A percentile compares a stretch with the other conserved stretches of the same genome.
These are phyloP conservation scores for Catagonus wagneri DNA, from an alignment of 2,113 vertebrate genomes.

Conservation along the genomic window DNA sequence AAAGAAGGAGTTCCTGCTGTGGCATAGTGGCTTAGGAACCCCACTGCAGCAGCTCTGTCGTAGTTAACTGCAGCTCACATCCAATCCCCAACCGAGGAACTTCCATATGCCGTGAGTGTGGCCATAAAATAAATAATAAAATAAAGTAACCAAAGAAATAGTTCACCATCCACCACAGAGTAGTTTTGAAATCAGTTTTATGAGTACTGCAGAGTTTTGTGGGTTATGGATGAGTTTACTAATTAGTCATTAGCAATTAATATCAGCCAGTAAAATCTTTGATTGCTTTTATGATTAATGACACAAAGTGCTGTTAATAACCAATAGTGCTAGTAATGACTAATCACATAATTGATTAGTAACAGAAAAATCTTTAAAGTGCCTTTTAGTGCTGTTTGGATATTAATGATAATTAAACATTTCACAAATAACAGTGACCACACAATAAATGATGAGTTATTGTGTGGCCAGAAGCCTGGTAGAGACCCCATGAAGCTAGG, in stretches of 20 bases:
- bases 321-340: conserved; percentile 37
- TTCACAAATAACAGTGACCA: neutral
- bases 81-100: too few relatives aligned
- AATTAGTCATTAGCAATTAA: conserved; percentile 58
- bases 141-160: neutral
- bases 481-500: neutral
- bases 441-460: neutral
- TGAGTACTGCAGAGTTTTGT: neutral
- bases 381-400: conserved; percentile 21
- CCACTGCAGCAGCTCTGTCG: too few relatives aligned
- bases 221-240: conserved; percentile 41
- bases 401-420: conserved; percentile 51
- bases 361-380: conserved; percentile 64
- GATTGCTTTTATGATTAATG: conserved; percentile 61
- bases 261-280: conserved; percentile 54
- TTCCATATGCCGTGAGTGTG: too few relatives aligned
- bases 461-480: neutral
- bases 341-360: conserved; percentile 66
- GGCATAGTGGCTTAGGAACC: too few relatives aligned
- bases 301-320: conserved; percentile 50
- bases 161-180: neutral
- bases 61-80: too few relatives aligned
- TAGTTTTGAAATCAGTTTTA: conserved; percentile 16
- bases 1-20: neutral
- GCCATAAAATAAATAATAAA: too few relatives aligned